phyloP scores from a whole-genome alignment of 2,888 invertebrate genomes.

The Clusia tigrina region DNA sequence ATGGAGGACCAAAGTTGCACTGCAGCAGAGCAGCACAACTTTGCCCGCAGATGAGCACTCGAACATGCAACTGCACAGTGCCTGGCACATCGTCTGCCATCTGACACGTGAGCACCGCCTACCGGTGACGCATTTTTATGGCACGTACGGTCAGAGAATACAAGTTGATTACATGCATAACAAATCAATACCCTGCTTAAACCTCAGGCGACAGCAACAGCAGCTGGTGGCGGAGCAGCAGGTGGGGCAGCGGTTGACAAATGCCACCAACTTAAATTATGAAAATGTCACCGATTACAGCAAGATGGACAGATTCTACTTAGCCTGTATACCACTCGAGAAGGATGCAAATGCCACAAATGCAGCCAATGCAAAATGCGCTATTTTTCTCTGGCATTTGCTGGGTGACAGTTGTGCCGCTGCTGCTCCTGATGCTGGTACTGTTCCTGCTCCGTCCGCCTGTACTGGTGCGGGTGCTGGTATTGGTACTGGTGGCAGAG shows the following conservation, averaged over 20 bases:
- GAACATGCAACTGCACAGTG: slow-evolving; percentile 33
- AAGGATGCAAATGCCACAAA: slow-evolving; percentile 11
- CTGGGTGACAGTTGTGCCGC: slow-evolving; percentile 14
- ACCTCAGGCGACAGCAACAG: slow-evolving; percentile 30
- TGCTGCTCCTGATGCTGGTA: slow-evolving; percentile 11
- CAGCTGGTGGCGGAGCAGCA: slow-evolving; percentile 10
- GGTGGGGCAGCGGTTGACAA: not conserved
- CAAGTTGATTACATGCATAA: slow-evolving; percentile 43
- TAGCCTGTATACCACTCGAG: slow-evolving; percentile 47
- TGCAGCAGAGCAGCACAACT: not conserved
- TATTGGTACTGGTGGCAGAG: no score
- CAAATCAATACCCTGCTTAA: slow-evolving; percentile 48
- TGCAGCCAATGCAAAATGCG: slow-evolving; percentile 39
- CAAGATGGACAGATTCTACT: slow-evolving; percentile 49
- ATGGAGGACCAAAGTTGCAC: not conserved
- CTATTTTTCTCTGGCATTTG: slow-evolving; percentile 59
- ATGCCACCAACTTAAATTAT: not conserved
- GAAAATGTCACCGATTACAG: slow-evolving; percentile 16
- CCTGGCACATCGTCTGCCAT: slow-evolving; percentile 55
- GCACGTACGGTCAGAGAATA: slow-evolving; percentile 48
- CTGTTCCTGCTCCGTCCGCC: not conserved
- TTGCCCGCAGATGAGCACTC: not conserved
- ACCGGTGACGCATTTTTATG: slow-evolving; percentile 53
- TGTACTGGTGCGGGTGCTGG: not conserved
- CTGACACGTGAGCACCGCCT: slow-evolving; percentile 52